Conservation (phyloP, 2,888 invertebrate species). For the Steinernema carpocapsae region DNA sequence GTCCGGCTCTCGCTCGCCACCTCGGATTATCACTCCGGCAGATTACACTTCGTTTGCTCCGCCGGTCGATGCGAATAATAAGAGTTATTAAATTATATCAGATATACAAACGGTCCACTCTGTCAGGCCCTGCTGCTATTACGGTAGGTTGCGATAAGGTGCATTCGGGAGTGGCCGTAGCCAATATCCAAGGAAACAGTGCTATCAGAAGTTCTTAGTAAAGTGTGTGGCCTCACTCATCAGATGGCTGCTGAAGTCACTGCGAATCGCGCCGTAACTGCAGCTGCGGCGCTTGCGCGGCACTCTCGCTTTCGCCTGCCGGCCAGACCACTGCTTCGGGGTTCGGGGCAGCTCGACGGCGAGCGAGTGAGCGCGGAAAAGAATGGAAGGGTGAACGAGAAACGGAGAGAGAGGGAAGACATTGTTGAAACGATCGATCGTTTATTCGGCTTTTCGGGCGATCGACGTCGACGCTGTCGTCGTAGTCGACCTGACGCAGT, state of each 20-base stretch:
- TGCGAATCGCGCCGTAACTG: constrained; percentile 19
- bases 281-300: constrained; percentile 28
- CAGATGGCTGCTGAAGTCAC: not conserved
- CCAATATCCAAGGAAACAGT: no score
- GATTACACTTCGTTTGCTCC: not conserved
- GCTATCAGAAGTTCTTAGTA: not conserved
- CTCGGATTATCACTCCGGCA: not conserved
- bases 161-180: no score
- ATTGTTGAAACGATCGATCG: constrained; percentile 34
- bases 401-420: constrained; percentile 32
- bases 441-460: constrained; percentile 33
- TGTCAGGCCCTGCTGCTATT: no score
- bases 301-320: constrained; percentile 8
- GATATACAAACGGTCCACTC: no score
- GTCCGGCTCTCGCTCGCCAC: not conserved
- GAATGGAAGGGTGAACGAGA: constrained; percentile 23
- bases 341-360: not conserved
- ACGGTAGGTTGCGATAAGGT: no score
- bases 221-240: not conserved
- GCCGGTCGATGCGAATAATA: no score
- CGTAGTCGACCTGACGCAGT: constrained; percentile 35
- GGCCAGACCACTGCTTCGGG: constrained; percentile 27
- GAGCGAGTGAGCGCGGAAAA: constrained; percentile 30
- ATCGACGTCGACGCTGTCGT: constrained; percentile 33
- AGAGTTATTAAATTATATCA: no score